These are phyloP conservation scores for Lates calcarifer DNA, from an alignment of 2,113 vertebrate genomes.

Conservation along the genomic window DNA sequence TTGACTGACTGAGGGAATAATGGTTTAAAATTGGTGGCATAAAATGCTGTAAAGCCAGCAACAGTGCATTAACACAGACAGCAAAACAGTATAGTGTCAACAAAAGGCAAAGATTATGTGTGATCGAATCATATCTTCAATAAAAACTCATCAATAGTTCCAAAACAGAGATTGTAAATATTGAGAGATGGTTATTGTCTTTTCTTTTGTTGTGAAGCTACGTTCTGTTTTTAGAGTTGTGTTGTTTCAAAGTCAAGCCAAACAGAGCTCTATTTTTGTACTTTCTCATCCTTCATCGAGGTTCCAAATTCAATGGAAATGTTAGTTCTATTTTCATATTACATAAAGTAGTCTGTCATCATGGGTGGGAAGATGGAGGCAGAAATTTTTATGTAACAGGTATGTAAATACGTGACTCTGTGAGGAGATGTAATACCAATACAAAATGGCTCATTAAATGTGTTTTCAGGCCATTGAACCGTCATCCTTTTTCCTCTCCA, in stretches of 20 bases:
- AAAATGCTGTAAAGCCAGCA: slow-evolving; percentile 57
- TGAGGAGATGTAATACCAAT: slow-evolving; percentile 18
- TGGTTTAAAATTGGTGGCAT: slow-evolving; percentile 53
- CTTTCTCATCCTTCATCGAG: no score
- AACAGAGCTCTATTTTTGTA: neutral
- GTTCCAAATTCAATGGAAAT: no score
- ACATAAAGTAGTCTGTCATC: no score
- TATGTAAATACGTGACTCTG: slow-evolving; percentile 12
- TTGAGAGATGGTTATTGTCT: neutral
- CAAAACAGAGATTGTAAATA: neutral
- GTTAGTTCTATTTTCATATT: no score
- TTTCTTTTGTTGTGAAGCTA: neutral
- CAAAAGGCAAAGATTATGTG: slow-evolving; percentile 42
- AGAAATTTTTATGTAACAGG: slow-evolving; percentile 11
- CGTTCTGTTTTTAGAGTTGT: neutral
- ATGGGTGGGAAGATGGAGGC: no score
- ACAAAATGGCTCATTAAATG: slow-evolving; percentile 44
- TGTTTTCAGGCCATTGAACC: slow-evolving; percentile 35
- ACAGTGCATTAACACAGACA: slow-evolving; percentile 48
- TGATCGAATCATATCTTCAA: slow-evolving; percentile 2
- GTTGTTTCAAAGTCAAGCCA: neutral
- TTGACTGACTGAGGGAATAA: slow-evolving; percentile 52
- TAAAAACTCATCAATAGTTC: slow-evolving; percentile 39
- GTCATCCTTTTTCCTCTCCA: slow-evolving; percentile 22
- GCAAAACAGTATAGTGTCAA: slow-evolving; percentile 34